Conservation (phyloP, 1,140 invertebrate genomes). For the Caerostris darwini region DNA sequence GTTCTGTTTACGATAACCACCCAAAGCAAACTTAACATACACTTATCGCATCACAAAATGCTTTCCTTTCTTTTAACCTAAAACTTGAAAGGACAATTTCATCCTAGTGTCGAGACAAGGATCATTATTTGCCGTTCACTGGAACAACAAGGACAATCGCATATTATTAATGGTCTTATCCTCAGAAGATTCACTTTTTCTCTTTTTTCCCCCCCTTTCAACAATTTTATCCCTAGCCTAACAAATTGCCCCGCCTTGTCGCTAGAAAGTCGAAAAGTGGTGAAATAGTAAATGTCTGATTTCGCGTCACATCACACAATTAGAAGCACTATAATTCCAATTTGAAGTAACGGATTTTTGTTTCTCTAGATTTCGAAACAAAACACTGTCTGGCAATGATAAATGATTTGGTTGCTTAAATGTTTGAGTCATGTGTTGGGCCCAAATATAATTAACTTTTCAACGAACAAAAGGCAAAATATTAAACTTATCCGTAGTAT, state of each 20-base stretch:
- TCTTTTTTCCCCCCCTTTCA: not conserved
- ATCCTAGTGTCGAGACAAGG: not conserved
- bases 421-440: not conserved
- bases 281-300: not conserved
- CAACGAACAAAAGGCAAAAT: not conserved
- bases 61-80: not conserved
- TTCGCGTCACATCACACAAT: constrained; percentile 17
- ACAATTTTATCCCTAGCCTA: not conserved
- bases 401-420: not conserved
- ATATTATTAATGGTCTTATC: constrained; percentile 2
- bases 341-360: not conserved
- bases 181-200: not conserved
- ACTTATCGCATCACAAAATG: not conserved
- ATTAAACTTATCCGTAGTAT: too few relatives aligned
- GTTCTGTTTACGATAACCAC: not conserved
- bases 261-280: not conserved
- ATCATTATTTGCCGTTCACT: not conserved
- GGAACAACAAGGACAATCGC: not conserved
- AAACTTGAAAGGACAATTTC: not conserved
- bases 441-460: not conserved
- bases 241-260: not conserved
- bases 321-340: not conserved
- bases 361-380: not conserved
- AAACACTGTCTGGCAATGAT: not conserved
- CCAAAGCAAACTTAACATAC: not conserved